A percentile compares a stretch with the other conserved stretches of the same genome.
These are phyloP conservation scores for Labeo rohita DNA, from an alignment of 2,113 vertebrate species.

Conservation along the genomic window DNA sequence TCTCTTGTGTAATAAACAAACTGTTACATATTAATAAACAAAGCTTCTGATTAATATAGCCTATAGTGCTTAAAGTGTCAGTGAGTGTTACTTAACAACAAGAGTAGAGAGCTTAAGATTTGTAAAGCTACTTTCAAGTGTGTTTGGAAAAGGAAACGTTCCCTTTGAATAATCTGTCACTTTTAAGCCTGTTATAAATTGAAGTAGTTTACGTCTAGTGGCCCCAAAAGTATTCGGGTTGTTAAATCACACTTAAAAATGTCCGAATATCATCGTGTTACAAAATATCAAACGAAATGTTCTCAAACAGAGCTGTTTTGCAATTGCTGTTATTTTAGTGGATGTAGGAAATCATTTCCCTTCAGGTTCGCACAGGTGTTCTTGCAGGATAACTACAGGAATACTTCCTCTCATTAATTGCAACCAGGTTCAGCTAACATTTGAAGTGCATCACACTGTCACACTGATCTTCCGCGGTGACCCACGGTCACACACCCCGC, in stretches of 20 bases:
- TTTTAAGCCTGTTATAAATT: neutral
- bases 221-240: neutral
- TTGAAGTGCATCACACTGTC: neutral
- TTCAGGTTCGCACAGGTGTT: neutral
- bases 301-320: neutral
- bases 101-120: neutral
- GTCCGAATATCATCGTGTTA: neutral
- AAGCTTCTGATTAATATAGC: neutral
- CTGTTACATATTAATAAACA: neutral
- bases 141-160: neutral
- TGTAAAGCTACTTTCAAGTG: neutral
- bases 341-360: neutral
- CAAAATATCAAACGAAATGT: neutral
- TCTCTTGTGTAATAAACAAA: neutral
- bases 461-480: neutral
- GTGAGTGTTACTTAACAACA: neutral
- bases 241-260: neutral
- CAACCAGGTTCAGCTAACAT: neutral
- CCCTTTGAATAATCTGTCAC: neutral
- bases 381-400: neutral
- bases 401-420: neutral
- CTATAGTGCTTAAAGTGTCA: neutral
- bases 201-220: neutral
- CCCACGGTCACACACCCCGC: constrained; percentile 10
- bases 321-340: neutral